Evolutionary conservation across 2,888 invertebrate species (phyloP), one percentile per base, ranked within the genome.

Genomic region (Luperina nickerlii): DNA sequence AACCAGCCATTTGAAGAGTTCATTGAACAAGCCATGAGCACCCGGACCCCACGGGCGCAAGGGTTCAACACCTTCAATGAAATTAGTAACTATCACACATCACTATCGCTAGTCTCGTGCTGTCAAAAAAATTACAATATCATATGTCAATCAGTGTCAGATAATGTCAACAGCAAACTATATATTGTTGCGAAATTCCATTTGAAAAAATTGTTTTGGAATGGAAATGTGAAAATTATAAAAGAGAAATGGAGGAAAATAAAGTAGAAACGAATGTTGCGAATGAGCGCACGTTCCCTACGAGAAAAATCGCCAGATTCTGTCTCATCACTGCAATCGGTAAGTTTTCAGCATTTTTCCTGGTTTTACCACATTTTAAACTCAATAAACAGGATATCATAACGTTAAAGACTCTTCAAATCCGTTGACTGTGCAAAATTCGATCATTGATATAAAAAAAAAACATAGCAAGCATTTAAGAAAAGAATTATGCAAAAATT

Each of bases 181-280:
- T 20, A 67, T 69, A n/a, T n/a, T n/a, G 60, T 85, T 74, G 69
- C 60, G 7, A 73, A 68, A 73, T 72, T 74, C 20, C 73, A 48
- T 76, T 48, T 63, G 9, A 51, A 67, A 63, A 66, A 20, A 72
- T 71, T 63, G 15, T 77, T 72, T 75, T 76, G 15, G 6, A 67
- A 69, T 45, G 68, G 78, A 80, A 82, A 82, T 72, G 76, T 81
- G 67, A 79, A 73, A 60, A 69, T 24, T 38, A 81, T 42, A 54
- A 57, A 74, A 71, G 69, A 69, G 27, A 75, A 81, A 91, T 91
- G 88, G 91, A 88, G 54, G 92, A 91, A 54, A 88, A 77, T 71
- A 84, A 86, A 73, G 70, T 85, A 57, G 88, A 91, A 82, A 82
- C 81, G 38, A 81, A 85, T 48, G 18, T 60, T 20, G 69, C 81